These are phyloP conservation scores for Nebria salina DNA, from an alignment of 2,888 invertebrate genomes.

Conservation along the genomic window DNA sequence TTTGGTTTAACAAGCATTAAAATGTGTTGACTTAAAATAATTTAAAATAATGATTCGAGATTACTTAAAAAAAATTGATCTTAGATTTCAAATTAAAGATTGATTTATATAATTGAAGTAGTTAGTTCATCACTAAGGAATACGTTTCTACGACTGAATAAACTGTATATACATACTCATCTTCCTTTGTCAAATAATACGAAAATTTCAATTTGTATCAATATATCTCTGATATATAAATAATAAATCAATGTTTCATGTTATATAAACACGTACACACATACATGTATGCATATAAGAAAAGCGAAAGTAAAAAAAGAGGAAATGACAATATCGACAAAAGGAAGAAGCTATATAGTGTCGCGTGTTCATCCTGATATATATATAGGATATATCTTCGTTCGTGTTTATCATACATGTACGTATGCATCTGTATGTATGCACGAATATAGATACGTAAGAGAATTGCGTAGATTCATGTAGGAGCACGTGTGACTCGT, in stretches of 20 bases:
- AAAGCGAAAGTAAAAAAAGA: neutral
- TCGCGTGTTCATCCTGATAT: neutral
- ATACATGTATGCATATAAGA: neutral
- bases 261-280: neutral
- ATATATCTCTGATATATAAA: neutral
- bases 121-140: too few relatives aligned
- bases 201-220: neutral
- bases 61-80: too few relatives aligned
- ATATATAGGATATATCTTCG: neutral
- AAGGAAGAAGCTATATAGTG: neutral
- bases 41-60: too few relatives aligned
- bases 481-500: conserved; percentile 10
- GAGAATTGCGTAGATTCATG: neutral
- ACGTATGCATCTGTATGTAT: neutral
- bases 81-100: too few relatives aligned
- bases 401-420: conserved; percentile 1
- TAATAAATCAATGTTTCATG: neutral
- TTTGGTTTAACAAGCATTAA: too few relatives aligned
- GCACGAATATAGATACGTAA: neutral
- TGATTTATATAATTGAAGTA: too few relatives aligned
- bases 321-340: neutral
- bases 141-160: too few relatives aligned
- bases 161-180: neutral
- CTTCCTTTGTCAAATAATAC: neutral
- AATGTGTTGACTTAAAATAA: too few relatives aligned